phyloP scores from a whole-genome alignment of 2,888 invertebrate species.

The Drosophila mimica region DNA sequence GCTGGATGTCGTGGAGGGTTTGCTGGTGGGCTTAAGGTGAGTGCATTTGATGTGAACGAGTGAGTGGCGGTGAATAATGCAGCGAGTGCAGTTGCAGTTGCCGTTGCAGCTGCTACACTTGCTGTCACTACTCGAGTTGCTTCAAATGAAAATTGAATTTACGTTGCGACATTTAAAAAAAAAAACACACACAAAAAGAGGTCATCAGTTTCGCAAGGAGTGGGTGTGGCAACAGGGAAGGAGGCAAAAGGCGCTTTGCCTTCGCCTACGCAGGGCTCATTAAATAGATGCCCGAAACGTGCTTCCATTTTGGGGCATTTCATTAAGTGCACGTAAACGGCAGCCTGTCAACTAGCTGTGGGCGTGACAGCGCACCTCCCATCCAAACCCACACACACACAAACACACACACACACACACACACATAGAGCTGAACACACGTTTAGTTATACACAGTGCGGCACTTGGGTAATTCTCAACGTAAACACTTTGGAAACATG shows the following conservation, averaged over 20 bases:
- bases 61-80: conserved; percentile 78
- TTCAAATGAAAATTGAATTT: conserved; percentile 74
- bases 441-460: conserved; percentile 48
- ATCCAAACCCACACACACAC: background rate
- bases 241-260: conserved; percentile 33
- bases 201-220: conserved; percentile 32
- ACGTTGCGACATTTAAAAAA: conserved; percentile 74
- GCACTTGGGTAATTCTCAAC: conserved; percentile 77
- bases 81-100: conserved; percentile 32
- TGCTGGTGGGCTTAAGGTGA: conserved; percentile 21
- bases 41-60: conserved; percentile 60
- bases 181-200: background rate
- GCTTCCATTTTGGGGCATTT: conserved; percentile 80
- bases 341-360: conserved; percentile 72
- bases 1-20: background rate
- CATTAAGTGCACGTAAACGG: conserved; percentile 80
- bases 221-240: background rate
- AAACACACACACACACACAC: background rate
- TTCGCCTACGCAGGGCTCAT: conserved; percentile 66
- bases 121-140: conserved; percentile 13
- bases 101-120: conserved; percentile 18
- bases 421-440: background rate
- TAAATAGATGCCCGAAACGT: conserved; percentile 79
- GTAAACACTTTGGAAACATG: conserved; percentile 82
- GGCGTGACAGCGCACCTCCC: conserved; percentile 54